A percentile compares a stretch with the other conserved stretches of the same genome.
Evolutionary conservation across 2,888 invertebrate species (phyloP).

Genomic region (Dolomedes plantarius): DNA sequence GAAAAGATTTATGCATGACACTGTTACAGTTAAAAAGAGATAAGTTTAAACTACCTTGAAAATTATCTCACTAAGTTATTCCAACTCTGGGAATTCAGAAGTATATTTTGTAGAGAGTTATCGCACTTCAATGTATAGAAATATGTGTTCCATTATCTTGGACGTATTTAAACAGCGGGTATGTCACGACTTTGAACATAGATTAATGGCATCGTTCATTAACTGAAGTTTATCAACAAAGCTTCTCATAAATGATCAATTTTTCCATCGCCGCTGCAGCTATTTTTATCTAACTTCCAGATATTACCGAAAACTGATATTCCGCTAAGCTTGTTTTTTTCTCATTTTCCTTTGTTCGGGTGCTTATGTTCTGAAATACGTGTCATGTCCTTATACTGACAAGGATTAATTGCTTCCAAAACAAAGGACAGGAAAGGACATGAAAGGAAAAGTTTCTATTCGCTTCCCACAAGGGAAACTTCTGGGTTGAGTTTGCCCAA

Average conservation of each 20-base stretch:
- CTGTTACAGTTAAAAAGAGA: background rate
- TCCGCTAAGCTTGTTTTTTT: constrained; percentile 17
- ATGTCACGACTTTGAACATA: background rate
- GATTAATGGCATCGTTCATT: constrained; percentile 17
- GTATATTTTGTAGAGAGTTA: background rate
- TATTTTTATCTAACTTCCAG: constrained; percentile 23
- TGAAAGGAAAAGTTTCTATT: background rate
- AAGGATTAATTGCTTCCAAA: constrained; percentile 47
- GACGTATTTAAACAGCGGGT: constrained; percentile 1
- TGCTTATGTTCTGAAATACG: constrained; percentile 39
- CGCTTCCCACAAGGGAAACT: background rate
- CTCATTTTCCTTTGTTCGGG: constrained; percentile 19
- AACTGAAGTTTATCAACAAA: constrained; percentile 24
- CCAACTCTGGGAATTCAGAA: background rate
- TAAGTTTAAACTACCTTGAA: background rate
- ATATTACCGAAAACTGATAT: constrained; percentile 31
- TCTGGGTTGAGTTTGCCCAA: background rate
- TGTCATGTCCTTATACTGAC: constrained; percentile 49
- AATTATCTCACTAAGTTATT: background rate
- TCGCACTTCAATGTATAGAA: background rate
- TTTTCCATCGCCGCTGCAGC: constrained; percentile 8
- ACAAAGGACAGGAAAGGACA: constrained; percentile 20
- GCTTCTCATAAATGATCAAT: constrained; percentile 24
- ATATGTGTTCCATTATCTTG: constrained; percentile 1
- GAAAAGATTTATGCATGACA: constrained; percentile 2